Base-by-base conservation (phyloP, 2,888 invertebrate species). In the Papilio gigon region DNA sequence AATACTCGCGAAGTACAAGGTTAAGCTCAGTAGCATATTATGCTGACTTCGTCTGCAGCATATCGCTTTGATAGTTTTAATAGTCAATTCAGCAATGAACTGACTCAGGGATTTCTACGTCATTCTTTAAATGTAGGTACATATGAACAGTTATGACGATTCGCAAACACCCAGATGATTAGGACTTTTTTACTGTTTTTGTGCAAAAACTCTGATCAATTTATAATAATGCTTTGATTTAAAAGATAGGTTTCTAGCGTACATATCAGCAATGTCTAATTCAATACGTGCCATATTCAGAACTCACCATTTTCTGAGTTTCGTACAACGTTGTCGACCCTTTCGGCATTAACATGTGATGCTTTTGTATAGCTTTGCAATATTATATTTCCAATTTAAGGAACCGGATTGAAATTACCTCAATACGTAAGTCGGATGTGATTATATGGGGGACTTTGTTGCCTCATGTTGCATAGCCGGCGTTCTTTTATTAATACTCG, bases 401-500 rank as follows among this genome's bases (percentile, higher is more conserved):
- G 50, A 68, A 64, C 14, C 37, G 64, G 64, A 64, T 64, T 68
- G 68, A 59, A 68, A 68, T 68, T 68, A 68, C 68, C 65, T 68
- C 60, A 59, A 68, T 60, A 59, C 68, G 68, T 68, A 65, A 65
- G 64, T 65, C 64, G 59, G 14, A 37, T 33, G 58, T 65, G 68
- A 68, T 68, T 68, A 60, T 64, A 60, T 60, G 20, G 53, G 68
- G 68, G 65, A 22, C 22, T 53, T 35, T 35, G 50, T 35, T 35
- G 50, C 56, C 58, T 63, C 72, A 68, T 68, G 71, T 73, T 71
- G 71, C 73, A 72, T 72, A 68, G 77, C 77, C 72, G 73, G 77
- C 80, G 81, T 80, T 77, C 78, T 73, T 79, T 78, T 82, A 82
- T 83, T 85, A 85, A 86, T 86, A 80, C 80, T 75, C 74, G 61